These are phyloP conservation scores for Lycaena phlaeas DNA, from an alignment of 2,888 invertebrate species.

Conservation along the genomic window DNA sequence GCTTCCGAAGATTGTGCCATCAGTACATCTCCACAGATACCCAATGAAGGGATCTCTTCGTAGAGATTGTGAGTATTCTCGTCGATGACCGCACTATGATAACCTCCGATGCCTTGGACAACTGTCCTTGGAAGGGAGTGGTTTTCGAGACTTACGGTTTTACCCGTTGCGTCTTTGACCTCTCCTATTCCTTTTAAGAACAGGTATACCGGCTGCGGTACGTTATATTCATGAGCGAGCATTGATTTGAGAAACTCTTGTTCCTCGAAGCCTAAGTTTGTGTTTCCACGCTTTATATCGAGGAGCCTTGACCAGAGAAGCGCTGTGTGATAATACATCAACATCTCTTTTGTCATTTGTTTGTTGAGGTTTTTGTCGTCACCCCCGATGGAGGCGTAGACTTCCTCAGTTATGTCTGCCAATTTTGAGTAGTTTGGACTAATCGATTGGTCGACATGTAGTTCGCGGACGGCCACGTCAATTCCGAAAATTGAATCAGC, in stretches of 20 bases:
- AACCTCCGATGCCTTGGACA: too few species aligned
- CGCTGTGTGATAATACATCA: slow-evolving; percentile 24
- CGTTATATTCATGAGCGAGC: neutral
- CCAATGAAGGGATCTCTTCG: too few species aligned
- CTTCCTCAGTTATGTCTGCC: slow-evolving; percentile 12
- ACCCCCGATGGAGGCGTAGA: slow-evolving; percentile 20
- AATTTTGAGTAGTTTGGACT: too few species aligned
- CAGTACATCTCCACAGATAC: too few species aligned
- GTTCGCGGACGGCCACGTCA: too few species aligned
- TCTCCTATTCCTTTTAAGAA: neutral
- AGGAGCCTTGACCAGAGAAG: slow-evolving; percentile 22
- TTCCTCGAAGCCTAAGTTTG: neutral
- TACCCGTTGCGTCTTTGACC: neutral
- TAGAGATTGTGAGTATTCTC: too few species aligned
- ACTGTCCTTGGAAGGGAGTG: too few species aligned
- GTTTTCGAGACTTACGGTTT: neutral
- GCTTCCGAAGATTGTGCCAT: too few species aligned
- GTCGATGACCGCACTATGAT: too few species aligned
- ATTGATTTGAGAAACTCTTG: neutral
- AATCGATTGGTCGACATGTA: too few species aligned
- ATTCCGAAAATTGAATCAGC: too few species aligned
- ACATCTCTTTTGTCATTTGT: slow-evolving; percentile 20
- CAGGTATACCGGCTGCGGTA: neutral
- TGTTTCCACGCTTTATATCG: neutral
- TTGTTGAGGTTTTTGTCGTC: slow-evolving; percentile 24